Percentiles rank a stretch among this genome's conserved stretches.
Conservation (phyloP, 2,888 invertebrate genomes). For the Phragmatobia fuliginosa region DNA sequence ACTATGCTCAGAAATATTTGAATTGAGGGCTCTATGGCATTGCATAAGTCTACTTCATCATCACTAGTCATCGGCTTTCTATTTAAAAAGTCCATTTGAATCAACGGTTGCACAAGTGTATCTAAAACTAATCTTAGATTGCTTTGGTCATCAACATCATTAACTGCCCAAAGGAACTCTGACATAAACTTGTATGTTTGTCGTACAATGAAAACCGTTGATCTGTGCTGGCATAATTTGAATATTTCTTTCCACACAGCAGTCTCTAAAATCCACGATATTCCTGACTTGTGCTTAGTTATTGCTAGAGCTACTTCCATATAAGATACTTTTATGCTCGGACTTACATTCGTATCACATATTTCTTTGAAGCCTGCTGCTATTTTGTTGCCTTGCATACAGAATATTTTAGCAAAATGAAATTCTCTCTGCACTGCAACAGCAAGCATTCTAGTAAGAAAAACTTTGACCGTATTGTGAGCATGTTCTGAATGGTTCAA, state of each 20-base stretch:
- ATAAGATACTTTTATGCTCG: conserved; percentile 89
- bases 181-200: conserved; percentile 89
- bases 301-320: conserved; percentile 88
- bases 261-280: conserved; percentile 88
- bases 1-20: conserved; percentile 85
- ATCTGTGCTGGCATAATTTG: conserved; percentile 87
- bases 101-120: conserved; percentile 86
- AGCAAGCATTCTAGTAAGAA: conserved; percentile 88
- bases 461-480: conserved; percentile 82
- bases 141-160: conserved; percentile 76
- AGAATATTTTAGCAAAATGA: conserved; percentile 85
- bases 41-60: conserved; percentile 81
- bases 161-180: conserved; percentile 85
- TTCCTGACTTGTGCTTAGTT: conserved; percentile 88
- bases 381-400: conserved; percentile 66
- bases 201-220: conserved; percentile 90
- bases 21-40: conserved; percentile 85
- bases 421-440: conserved; percentile 86
- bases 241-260: conserved; percentile 89
- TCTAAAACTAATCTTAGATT: conserved; percentile 86
- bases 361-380: conserved; percentile 63
- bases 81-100: conserved; percentile 83
- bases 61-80: conserved; percentile 81
- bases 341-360: conserved; percentile 73
- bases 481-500: conserved; percentile 58